These are phyloP conservation scores for Lamellibrachia luymesi DNA, from an alignment of 1,140 invertebrate species.

Conservation along the genomic window DNA sequence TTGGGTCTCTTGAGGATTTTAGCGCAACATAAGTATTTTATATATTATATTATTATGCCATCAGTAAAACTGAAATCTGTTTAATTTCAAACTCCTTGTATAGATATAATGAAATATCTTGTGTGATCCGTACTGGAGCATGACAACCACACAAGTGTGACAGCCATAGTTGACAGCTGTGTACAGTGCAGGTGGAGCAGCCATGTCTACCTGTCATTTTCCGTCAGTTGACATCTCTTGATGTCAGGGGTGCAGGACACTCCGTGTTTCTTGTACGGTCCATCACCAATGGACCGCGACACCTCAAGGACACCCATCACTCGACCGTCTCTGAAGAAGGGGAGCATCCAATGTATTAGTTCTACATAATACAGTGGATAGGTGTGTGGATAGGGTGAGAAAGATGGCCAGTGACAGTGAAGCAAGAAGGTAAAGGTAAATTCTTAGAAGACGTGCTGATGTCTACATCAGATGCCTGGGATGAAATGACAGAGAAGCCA, in stretches of 20 bases:
- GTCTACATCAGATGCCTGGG: neutral
- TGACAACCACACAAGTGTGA: too few relatives aligned
- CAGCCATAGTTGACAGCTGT: neutral
- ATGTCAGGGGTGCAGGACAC: conserved; percentile 59
- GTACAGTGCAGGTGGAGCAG: neutral
- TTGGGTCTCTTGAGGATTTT: too few relatives aligned
- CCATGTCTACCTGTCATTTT: conserved; percentile 52
- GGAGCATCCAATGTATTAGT: neutral
- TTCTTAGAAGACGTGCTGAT: neutral
- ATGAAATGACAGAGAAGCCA: too few relatives aligned
- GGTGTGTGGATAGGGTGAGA: neutral
- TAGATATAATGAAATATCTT: too few relatives aligned
- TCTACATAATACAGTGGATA: too few relatives aligned
- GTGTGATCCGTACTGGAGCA: too few relatives aligned
- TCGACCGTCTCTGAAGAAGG: conserved; percentile 56
- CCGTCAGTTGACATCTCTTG: conserved; percentile 58
- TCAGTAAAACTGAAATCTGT: too few relatives aligned
- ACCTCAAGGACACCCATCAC: conserved; percentile 61
- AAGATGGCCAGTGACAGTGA: neutral
- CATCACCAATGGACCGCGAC: conserved; percentile 61
- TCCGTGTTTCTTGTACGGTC: conserved; percentile 59
- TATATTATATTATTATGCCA: too few relatives aligned
- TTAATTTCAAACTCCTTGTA: too few relatives aligned
- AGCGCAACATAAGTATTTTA: too few relatives aligned
- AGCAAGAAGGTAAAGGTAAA: neutral